Evolutionary conservation across 2,113 vertebrate species (phyloP), one percentile per base, ranked within the genome.

Genomic region (Rhipidura dahli): DNA sequence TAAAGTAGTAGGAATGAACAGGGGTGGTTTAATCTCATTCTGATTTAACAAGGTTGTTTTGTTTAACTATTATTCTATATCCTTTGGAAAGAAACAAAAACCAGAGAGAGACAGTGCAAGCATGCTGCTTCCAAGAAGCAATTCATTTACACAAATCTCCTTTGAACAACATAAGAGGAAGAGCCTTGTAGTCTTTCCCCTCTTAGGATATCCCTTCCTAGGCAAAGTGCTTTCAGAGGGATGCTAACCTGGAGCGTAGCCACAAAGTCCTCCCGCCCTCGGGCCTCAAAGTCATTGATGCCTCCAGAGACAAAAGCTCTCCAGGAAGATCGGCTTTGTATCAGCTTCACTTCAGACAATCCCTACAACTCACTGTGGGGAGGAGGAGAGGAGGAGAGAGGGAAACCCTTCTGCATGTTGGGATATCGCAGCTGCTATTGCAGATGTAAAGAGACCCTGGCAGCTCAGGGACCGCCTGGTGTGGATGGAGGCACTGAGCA

Each of bases 21-120:
- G 69, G 73, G 65, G 18, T 64, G 49, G 42, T 70, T 91, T 91
- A 84, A 94, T 87, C 78, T 82, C 72, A 78, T 72, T 96, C 54
- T 81, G 50, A 72, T 95, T 90, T 65, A 87, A 87, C 53, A 37
- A 79, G 53, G 23, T 35, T 87, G 22, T 72, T 80, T 87, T 87
- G 21, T 76, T 93, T 66, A 54, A 83, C 60, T 77, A 56, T 86
- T 86, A 82, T 49, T 77, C 64, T 54, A 11, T 30, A 33, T 92
- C 47, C 56, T 59, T 70, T 3, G 1, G 21, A 45, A 77, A 91
- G 90, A 47, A 15, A 1, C 3, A 61, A 79, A 78, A 78, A 17
- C 2, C 23, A 95, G 47, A 81, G 13, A 65, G 64, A 76, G 66
- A 63, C 15, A 30, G 39, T 31, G 30, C 56, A 64, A 65, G 15